Conservation (phyloP, 2,888 invertebrate genomes). For the Linnaemya tessellans region DNA sequence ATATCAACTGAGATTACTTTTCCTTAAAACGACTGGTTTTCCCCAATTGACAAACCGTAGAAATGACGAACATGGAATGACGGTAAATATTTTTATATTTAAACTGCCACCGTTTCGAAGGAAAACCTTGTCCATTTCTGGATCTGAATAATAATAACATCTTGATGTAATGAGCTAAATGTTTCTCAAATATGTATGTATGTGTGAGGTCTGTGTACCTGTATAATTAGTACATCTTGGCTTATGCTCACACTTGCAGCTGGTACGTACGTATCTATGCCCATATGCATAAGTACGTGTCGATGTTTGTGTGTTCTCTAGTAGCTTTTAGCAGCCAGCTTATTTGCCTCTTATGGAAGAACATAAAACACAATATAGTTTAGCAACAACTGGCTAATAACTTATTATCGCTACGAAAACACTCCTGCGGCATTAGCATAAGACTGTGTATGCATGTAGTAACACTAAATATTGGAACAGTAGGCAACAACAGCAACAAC, state of each 20-base stretch:
- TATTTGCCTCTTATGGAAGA: constrained; percentile 20
- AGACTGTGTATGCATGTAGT: background rate
- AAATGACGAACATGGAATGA: too few relatives aligned
- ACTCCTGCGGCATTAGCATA: constrained; percentile 55
- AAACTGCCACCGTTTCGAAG: too few relatives aligned
- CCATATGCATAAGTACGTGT: background rate
- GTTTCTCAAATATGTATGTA: too few relatives aligned
- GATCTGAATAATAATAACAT: too few relatives aligned
- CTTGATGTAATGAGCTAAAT: background rate
- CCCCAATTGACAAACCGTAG: too few relatives aligned
- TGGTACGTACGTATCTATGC: background rate
- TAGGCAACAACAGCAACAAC: constrained; percentile 40
- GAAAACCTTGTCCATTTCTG: too few relatives aligned
- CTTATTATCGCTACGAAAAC: constrained; percentile 65
- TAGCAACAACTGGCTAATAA: constrained; percentile 64
- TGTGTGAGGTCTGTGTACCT: too few relatives aligned
- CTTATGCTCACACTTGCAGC: background rate
- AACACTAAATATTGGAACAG: constrained; percentile 47
- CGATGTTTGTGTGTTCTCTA: background rate
- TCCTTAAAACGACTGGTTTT: too few relatives aligned
- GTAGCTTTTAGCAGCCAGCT: constrained; percentile 16
- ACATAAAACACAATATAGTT: constrained; percentile 44
- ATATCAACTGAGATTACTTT: too few relatives aligned
- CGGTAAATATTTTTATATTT: too few relatives aligned
- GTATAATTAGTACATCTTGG: background rate